A percentile compares a stretch with the other conserved stretches of the same genome.
Evolutionary conservation across 1,140 invertebrate species (phyloP).

Genomic region (Microplitis demolitor): DNA sequence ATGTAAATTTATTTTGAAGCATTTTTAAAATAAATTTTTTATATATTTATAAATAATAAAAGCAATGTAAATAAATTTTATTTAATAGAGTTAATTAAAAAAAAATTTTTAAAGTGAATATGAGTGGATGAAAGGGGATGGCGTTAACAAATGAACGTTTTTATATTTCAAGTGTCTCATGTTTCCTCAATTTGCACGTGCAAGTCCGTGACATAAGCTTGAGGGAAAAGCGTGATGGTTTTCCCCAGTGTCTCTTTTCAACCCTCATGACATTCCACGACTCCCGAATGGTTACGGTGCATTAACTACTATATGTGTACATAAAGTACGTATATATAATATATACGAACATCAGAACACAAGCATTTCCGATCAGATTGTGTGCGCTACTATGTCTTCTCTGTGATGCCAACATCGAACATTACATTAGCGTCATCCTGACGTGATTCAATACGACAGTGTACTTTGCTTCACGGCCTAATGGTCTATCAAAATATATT

Average conservation of each 20-base stretch:
- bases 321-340: no score
- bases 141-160: no score
- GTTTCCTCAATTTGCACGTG: not conserved
- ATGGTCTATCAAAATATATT: no score
- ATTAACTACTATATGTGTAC: not conserved
- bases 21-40: no score
- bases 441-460: not conserved
- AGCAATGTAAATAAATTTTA: no score
- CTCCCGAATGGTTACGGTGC: not conserved
- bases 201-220: not conserved
- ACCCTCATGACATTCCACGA: not conserved
- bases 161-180: no score
- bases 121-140: no score
- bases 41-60: no score
- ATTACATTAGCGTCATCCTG: not conserved
- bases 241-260: not conserved
- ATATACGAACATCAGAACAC: no score
- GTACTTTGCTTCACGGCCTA: not conserved
- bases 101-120: no score
- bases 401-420: not conserved
- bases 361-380: not conserved
- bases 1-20: no score
- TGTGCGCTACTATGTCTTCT: not conserved
- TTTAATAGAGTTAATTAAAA: no score
- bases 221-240: not conserved